phyloP scores from a whole-genome alignment of 2,888 invertebrate genomes.

The Aleiodes testaceus region DNA sequence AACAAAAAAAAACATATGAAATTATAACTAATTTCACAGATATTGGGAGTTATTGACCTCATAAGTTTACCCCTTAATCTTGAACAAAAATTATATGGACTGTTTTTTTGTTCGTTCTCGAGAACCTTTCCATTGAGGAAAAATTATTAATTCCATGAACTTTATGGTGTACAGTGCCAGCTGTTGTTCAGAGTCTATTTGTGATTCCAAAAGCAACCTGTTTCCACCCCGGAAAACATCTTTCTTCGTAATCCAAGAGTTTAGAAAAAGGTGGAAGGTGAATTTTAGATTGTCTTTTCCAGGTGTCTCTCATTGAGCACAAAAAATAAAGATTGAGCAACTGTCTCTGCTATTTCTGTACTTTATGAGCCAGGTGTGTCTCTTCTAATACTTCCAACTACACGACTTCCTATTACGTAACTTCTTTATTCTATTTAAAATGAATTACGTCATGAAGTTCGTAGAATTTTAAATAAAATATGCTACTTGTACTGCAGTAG shows the following conservation, averaged over 20 bases:
- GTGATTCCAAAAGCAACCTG: slow-evolving; percentile 7
- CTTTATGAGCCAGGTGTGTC: slow-evolving; percentile 12
- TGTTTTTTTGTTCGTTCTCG: too few species aligned
- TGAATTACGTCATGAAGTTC: too few species aligned
- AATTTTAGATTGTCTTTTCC: slow-evolving; percentile 17
- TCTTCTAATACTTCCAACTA: background rate
- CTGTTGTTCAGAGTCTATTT: background rate
- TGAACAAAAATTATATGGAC: background rate
- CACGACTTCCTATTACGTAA: too few species aligned
- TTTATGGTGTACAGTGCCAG: slow-evolving; percentile 10
- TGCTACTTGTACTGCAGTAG: background rate
- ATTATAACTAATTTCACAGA: slow-evolving; percentile 15
- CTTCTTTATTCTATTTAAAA: too few species aligned
- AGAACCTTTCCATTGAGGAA: background rate
- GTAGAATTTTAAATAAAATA: background rate
- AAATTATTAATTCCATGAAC: background rate
- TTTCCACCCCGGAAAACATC: slow-evolving; percentile 24
- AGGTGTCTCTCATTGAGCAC: slow-evolving; percentile 3
- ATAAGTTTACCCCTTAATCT: background rate
- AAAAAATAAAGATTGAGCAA: background rate
- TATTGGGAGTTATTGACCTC: slow-evolving; percentile 21
- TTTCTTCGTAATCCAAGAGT: slow-evolving; percentile 19
- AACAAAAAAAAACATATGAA: background rate
- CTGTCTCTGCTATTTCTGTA: background rate
- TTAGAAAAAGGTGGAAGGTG: slow-evolving; percentile 4